Conservation (phyloP, 2,113 vertebrate genomes). For the Plestiodon gilberti region DNA sequence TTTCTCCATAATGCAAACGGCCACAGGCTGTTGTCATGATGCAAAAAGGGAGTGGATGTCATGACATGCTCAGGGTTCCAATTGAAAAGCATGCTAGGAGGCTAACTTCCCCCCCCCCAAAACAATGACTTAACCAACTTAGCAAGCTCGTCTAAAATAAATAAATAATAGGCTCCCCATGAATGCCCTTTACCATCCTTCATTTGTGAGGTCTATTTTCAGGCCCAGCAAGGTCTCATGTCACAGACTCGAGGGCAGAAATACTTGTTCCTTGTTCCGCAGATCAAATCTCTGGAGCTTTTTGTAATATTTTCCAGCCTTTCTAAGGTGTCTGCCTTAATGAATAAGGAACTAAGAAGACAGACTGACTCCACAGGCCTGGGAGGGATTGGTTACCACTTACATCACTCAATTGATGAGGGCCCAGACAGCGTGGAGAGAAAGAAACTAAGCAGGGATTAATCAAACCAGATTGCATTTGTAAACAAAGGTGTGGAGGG, state of each 20-base stretch:
- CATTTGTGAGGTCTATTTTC: conserved; percentile 56
- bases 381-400: conserved; percentile 71
- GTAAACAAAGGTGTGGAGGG: conserved; percentile 61
- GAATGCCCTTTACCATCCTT: conserved; percentile 11
- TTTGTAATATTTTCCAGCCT: conserved; percentile 71
- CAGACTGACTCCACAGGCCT: conserved; percentile 54
- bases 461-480: conserved; percentile 62
- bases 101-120: neutral
- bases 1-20: neutral
- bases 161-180: conserved; percentile 31
- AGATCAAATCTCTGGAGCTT: conserved; percentile 55
- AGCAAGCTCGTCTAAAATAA: conserved; percentile 13
- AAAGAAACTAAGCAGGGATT: conserved; percentile 72
- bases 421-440: conserved; percentile 64
- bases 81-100: neutral
- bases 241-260: conserved; percentile 50
- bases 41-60: no score
- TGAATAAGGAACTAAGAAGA: conserved; percentile 69
- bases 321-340: conserved; percentile 72
- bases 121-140: neutral
- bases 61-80: neutral
- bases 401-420: conserved; percentile 65
- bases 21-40: no score
- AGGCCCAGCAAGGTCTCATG: conserved; percentile 35
- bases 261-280: conserved; percentile 68